phyloP scores from a whole-genome alignment of 2,888 invertebrate genomes.

The Pseudococcus viburni region DNA sequence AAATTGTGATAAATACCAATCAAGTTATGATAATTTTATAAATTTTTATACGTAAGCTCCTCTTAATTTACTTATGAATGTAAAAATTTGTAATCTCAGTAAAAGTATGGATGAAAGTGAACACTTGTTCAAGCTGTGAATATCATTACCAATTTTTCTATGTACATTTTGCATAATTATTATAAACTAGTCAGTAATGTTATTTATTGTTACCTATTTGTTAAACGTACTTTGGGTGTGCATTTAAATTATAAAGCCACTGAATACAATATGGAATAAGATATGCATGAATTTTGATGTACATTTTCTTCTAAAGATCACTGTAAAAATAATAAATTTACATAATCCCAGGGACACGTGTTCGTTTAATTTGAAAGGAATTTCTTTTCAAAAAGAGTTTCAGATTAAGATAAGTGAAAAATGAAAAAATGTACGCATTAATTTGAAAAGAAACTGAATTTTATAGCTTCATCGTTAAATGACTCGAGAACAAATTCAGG shows the following conservation, averaged over 20 bases:
- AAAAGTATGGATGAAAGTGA: neutral
- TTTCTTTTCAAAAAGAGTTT: neutral
- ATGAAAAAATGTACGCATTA: neutral
- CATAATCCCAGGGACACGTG: neutral
- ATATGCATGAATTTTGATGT: neutral
- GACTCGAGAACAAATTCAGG: too few species aligned
- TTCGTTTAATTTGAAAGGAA: neutral
- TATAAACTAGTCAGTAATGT: constrained; percentile 27
- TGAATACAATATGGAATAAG: neutral
- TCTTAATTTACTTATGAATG: neutral
- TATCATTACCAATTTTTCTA: neutral
- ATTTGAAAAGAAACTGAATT: neutral
- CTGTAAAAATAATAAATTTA: neutral
- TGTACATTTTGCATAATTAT: constrained; percentile 5
- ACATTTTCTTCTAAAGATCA: neutral
- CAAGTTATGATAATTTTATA: neutral
- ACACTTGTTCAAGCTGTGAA: neutral
- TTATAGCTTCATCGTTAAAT: neutral
- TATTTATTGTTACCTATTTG: constrained; percentile 44
- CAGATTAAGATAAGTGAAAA: neutral
- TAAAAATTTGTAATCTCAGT: neutral
- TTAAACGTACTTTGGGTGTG: neutral
- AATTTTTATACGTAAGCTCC: neutral
- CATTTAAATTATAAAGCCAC: constrained; percentile 20
- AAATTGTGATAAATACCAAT: neutral